A percentile compares a stretch with the other conserved stretches of the same genome.
Conservation (phyloP, 2,113 vertebrate genomes). For the Sclerurus mexicanus region DNA sequence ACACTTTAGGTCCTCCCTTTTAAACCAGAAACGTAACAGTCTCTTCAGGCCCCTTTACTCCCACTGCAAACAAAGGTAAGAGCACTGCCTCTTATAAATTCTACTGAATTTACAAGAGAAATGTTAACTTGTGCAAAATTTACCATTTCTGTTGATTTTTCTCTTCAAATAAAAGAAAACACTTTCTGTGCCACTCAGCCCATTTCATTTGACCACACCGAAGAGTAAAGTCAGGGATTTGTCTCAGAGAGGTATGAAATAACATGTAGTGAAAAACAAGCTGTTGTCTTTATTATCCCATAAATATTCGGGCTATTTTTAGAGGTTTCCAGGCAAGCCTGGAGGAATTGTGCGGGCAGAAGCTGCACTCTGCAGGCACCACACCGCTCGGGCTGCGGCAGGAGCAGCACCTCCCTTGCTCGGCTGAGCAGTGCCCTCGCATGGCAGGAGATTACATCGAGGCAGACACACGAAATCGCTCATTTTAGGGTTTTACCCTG, state of each 20-base stretch:
- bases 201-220: neutral
- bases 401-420: neutral
- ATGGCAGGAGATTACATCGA: neutral
- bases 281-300: neutral
- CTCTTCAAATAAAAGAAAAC: neutral
- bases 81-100: neutral
- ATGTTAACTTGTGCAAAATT: too few relatives aligned
- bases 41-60: neutral
- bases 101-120: too few relatives aligned
- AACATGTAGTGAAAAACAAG: neutral
- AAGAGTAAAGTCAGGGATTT: neutral
- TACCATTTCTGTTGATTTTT: neutral
- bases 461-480: accelerated
- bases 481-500: neutral
- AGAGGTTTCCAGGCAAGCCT: neutral
- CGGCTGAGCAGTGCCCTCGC: constrained; percentile 32
- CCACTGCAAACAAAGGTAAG: neutral
- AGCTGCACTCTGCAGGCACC: neutral
- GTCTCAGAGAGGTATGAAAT: neutral
- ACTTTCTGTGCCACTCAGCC: neutral
- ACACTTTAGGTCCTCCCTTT: neutral
- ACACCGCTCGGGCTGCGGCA: accelerated
- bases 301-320: neutral
- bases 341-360: neutral
- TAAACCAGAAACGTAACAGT: neutral